Evolutionary conservation across 1,140 invertebrate species (phyloP), one percentile per base, ranked within the genome.

Genomic region (Drosophila auraria): DNA sequence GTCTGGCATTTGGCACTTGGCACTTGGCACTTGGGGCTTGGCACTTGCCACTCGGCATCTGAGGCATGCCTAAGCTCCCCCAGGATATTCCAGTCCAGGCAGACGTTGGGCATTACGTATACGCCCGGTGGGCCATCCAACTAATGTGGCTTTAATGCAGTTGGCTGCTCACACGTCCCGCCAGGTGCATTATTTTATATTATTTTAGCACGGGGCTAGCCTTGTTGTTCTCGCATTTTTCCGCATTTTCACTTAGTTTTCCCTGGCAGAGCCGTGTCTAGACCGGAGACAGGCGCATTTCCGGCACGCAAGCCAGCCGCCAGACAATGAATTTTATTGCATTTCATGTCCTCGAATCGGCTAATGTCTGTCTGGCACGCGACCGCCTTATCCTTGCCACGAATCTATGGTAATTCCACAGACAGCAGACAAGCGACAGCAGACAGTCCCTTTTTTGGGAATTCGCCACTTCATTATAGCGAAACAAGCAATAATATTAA

Each of bases 231-330:
- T 17, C 30, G 30, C 44, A 51, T 81, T 58, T 57, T 40, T 25
- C 14, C 2, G 14, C 38, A 44, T 83, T 83, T 77, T 84, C 59
- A 74, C 53, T 51, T 77, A 38, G 64, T 80, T 75, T 64, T 38
- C 82, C 54, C 60, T 47, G 53, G 11, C 51, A 38, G 17, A 59
- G 27, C 61, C 49, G 62, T 60, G 82, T 83, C 82, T 83, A 83
- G 82, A 83, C 82, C 77, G 82, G 82, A 84, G 62, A 57, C 78
- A 74, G 57, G 71, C 54, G 82, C 82, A 83, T 83, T 84, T 83
- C 82, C 82, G 72, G 72, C 82, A 83, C 82, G 82, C 82, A 80
- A 80, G 63, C 80, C 42, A 72, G 44, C 68, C 58, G 78, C 44
- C 78, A 83, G 79, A 76, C 77, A 58, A 80, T 74, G 71, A 64